Base-by-base conservation (phyloP, 2,113 vertebrate species). In the Saimiri boliviensis region DNA sequence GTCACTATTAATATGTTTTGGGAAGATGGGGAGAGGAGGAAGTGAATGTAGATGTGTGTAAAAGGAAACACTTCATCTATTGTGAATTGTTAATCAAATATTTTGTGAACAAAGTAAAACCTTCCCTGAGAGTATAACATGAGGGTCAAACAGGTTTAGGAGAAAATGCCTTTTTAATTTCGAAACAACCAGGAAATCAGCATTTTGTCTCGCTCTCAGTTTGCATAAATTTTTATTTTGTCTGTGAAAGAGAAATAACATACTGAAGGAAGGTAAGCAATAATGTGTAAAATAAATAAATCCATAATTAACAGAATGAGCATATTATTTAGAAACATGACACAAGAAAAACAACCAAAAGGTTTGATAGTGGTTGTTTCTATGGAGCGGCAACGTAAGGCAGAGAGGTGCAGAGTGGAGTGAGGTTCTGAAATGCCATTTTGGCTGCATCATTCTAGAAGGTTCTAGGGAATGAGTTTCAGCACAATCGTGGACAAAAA, bases 401-500 rank as follows among this genome's bases (percentile, higher is more conserved):
- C 5, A 10, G 12, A 4, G 12, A 74, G 42, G 42, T 35, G 2
- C 20, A 23, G 6, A 35, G 27, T 25, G 8, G 32, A 17, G 2
- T 14, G 20, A 56, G n/a, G 74, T 82, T 74, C 63, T 32, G 40
- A 42, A 47, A 23, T 11, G 37, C 23, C 42, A 1, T 32, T 32
- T 25, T n/a, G 49, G 23, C 23, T 3, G 17, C 17, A 3, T 47
- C 27, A 19, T 49, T 89, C 58, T 30, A 40, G 30, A 21, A 56
- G 52, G 4, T 21, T 45, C 42, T n/a, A 30, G 37, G 40, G n/a
- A 73, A 4, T 8, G 17, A 21, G 40, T 73, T 79, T 66, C n/a
- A 17, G 20, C 37, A 32, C 27, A 5, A 0, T 7, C 12, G 8
- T 7, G 0, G 2, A 19, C 40, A 40, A 20, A 47, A n/a, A 54